A percentile compares a stretch with the other conserved stretches of the same genome.
Evolutionary conservation across 2,113 vertebrate genomes (phyloP).

Genomic region (Probosciger aterrimus): DNA sequence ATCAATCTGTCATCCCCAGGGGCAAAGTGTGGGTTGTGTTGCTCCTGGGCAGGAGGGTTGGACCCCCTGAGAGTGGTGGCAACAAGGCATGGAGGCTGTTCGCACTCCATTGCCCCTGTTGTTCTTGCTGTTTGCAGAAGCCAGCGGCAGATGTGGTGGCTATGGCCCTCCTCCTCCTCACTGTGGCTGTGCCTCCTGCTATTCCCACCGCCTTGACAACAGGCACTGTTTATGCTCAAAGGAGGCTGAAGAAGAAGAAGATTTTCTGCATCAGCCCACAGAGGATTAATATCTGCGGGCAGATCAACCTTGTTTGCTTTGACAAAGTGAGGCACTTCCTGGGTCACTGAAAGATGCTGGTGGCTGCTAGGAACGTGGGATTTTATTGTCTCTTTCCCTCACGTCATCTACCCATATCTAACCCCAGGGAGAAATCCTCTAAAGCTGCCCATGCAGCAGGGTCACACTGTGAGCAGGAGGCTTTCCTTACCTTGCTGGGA

Average conservation of each 20-base stretch:
- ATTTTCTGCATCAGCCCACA: conserved; percentile 76
- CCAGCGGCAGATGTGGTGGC: not conserved
- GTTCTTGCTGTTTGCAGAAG: not conserved
- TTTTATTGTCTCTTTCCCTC: too few species aligned
- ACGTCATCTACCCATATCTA: not conserved
- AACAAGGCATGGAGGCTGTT: not conserved
- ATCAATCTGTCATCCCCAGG: not conserved
- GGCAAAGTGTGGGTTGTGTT: not conserved
- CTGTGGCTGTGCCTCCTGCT: conserved; percentile 35
- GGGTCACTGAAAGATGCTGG: not conserved
- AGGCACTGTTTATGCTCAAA: conserved; percentile 69
- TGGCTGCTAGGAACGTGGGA: not conserved
- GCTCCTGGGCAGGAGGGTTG: not conserved
- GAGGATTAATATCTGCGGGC: conserved; percentile 75
- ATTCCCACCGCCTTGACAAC: conserved; percentile 71
- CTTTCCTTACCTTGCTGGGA: not conserved
- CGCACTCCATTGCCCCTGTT: not conserved
- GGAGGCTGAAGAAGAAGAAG: conserved; percentile 65
- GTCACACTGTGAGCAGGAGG: not conserved
- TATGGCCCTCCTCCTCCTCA: conserved; percentile 70
- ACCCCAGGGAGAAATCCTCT: not conserved
- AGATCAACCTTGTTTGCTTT: conserved; percentile 76
- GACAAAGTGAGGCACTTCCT: conserved; percentile 66
- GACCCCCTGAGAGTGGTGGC: rapidly evolving
- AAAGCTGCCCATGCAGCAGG: too few species aligned